Base-by-base conservation (phyloP, 2,888 invertebrate genomes). In the Lasioglossum malachurum region DNA sequence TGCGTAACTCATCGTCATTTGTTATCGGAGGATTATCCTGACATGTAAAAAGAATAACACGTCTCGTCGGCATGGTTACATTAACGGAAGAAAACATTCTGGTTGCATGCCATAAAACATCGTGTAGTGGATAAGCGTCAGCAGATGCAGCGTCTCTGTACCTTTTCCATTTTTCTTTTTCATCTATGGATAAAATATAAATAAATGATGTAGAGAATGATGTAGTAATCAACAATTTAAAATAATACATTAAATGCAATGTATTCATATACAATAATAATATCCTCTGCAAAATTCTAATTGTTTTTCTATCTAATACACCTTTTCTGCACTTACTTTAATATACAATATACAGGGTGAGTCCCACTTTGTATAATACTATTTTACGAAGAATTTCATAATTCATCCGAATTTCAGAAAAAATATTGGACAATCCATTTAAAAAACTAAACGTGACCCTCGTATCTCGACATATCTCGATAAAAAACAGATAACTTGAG, bases 1-100 rank as follows among this genome's bases (percentile, higher is more conserved):
- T 76, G 77, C 93, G 85, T 10, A 87, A 89, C 73, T 93, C 91
- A 0, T 74, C 67, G 8, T 86, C 71, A 23, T 89, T 41, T 0
- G 79, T 75, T 2, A 69, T 2, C 0, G 87, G 78, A 3, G 88
- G 91, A 86, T 90, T 64, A 78, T 92, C 91, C 0, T 83, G 83
- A 35, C 87, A 82, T 0, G 93, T 93, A 23, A 91, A 86, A 71
- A 93, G 64, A 60, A 92, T 76, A 41, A 92, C 87, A 74, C 87
- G 89, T 8, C 80, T 88, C 4, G 44, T 27, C 7, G 89, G 75
- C 88, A 93, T 91, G 12, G 87, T 82, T 14, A 88, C 41, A 75
- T 87, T 89, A 14, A 89, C 72, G 1, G 83, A 35, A n/a, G 73
- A 82, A 16, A 92, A 92, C 8, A 69, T 38, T 12, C 88, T 78